Base-by-base conservation (phyloP, 2,888 invertebrate species). In the Trissolcus brochymenae region DNA sequence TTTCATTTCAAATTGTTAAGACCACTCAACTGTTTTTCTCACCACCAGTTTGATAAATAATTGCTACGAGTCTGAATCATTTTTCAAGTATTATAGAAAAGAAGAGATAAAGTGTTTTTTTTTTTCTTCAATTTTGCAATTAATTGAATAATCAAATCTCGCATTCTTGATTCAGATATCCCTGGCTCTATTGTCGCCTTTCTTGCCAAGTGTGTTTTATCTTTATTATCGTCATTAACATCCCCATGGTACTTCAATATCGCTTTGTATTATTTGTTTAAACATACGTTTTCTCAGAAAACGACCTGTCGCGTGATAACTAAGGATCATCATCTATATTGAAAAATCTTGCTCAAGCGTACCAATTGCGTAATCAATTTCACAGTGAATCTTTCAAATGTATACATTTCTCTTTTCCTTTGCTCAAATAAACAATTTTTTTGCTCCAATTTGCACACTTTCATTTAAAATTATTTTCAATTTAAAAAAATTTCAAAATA, bases 221-320 rank as follows among this genome's bases (percentile, higher is more conserved):
- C 73, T 73, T 73, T 66, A 73, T 73, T 73, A 67, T 73, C 73
- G 66, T 46, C 51, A 73, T 61, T 67, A 53, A 55, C 66, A 73
- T 61, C 61, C 65, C 73, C 73, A 66, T 65, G 41, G 72, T 14
- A 21, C 66, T 55, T 67, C n/a, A 60, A 14, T 21, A 41, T 61
- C 50, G 61, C 66, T 66, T 67, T 73, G 51, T 66, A 55, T 66
- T 29, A 49, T 65, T 72, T 57, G 54, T 60, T 59, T 53, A 61
- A 54, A 49, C 17, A 43, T 46, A 43, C 14, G 43, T 35, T 43
- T 73, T 73, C 73, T 35, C 2, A 29, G 56, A 73, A 73, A 41
- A 4, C 35, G 73, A 56, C 61, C 55, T 56, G 16, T 61, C 49
- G 55, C n/a, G 4, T 51, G 73, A 73, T 73, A 73, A 67, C 56